Percentiles rank a stretch among this genome's conserved stretches.
These are phyloP conservation scores for Ormia ochracea DNA, from an alignment of 2,888 invertebrate species.

Conservation along the genomic window DNA sequence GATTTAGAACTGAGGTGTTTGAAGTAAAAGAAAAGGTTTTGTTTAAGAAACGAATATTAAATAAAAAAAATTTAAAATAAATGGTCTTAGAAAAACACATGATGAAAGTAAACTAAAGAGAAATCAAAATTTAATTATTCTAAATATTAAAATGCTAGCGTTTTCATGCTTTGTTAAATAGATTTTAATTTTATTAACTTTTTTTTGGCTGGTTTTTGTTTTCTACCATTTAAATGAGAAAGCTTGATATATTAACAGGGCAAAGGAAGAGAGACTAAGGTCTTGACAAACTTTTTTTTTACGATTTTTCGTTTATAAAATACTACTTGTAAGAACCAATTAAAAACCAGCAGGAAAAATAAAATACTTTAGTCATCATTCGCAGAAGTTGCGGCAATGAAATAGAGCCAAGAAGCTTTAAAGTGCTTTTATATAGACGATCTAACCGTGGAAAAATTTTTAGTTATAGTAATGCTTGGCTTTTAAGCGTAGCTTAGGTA, in stretches of 20 bases:
- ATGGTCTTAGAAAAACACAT: background rate
- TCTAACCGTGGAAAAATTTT: too few species aligned
- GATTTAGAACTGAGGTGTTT: conserved; percentile 49
- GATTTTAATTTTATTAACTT: background rate
- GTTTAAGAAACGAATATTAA: background rate
- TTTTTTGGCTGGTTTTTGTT: background rate
- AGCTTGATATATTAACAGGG: background rate
- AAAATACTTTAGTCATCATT: too few species aligned
- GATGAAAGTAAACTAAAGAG: background rate
- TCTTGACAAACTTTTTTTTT: too few species aligned
- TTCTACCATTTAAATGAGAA: conserved; percentile 21
- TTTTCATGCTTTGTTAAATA: conserved; percentile 50
- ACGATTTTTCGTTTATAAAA: too few species aligned
- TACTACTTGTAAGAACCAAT: too few species aligned
- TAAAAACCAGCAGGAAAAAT: too few species aligned
- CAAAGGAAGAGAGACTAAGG: background rate
- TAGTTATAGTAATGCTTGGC: too few species aligned
- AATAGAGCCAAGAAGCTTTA: too few species aligned
- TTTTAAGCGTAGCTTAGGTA: too few species aligned
- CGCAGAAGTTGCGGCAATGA: too few species aligned
- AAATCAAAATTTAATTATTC: conserved; percentile 4
- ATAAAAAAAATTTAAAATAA: background rate
- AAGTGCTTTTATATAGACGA: too few species aligned
- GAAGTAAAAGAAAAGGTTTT: background rate
- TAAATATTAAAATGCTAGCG: conserved; percentile 51